Evolutionary conservation across 2,888 invertebrate species (phyloP).

Genomic region (Coelinius sp.): DNA sequence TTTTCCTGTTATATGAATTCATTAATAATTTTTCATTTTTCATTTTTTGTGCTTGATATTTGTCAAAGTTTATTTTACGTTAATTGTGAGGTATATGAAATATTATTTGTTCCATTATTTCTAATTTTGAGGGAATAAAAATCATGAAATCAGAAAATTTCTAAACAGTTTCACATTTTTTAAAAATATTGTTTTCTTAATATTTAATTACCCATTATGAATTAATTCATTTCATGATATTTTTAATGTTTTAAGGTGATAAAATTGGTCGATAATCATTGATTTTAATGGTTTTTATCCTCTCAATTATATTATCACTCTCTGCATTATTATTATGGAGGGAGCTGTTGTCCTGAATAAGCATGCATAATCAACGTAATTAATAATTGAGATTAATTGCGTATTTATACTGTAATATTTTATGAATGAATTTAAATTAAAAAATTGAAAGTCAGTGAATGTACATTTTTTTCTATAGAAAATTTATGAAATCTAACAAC

Average conservation of each 20-base stretch:
- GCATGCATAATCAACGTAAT: neutral
- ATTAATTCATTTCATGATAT: neutral
- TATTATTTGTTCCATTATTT: neutral
- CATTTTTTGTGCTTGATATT: neutral
- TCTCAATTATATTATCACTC: neutral
- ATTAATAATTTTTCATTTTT: neutral
- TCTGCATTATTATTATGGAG: neutral
- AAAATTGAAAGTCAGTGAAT: constrained; percentile 1
- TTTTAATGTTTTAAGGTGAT: too few species aligned
- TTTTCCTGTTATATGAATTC: neutral
- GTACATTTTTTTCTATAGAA: neutral
- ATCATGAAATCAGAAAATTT: neutral
- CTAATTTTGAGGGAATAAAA: neutral
- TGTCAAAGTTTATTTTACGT: neutral
- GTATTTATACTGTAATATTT: neutral
- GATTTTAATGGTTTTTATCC: neutral
- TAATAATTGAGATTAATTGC: neutral
- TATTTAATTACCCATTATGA: neutral
- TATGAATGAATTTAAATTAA: neutral
- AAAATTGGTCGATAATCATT: too few species aligned
- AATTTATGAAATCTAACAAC: neutral
- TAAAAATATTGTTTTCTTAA: neutral
- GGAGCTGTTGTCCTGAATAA: neutral
- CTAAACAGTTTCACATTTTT: too few species aligned
- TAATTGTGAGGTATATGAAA: constrained; percentile 7